Conservation (phyloP, 2,888 invertebrate species). For the Dynastes tityus region DNA sequence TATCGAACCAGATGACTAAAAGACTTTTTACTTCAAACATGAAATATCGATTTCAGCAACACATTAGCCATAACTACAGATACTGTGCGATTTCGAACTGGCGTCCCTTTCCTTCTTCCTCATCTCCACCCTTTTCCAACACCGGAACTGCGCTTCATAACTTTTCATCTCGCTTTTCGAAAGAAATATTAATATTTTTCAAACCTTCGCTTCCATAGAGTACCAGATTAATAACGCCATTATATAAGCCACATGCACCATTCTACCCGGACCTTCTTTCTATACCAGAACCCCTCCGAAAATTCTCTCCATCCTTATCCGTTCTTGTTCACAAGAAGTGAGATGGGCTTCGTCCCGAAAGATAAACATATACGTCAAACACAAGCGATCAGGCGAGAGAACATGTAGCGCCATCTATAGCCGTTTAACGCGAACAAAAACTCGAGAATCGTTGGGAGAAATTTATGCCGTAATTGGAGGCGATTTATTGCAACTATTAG, state of each 20-base stretch:
- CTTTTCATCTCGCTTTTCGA: constrained; percentile 5
- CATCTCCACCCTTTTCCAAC: no score
- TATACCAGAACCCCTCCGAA: not conserved
- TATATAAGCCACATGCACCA: not conserved
- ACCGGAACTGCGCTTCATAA: not conserved
- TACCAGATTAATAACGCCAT: constrained; percentile 26
- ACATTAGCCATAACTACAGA: no score
- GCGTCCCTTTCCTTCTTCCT: no score
- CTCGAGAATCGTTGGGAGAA: not conserved
- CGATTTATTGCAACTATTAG: constrained; percentile 37
- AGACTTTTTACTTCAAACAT: no score
- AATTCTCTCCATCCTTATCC: not conserved
- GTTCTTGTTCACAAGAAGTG: not conserved
- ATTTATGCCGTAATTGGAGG: constrained; percentile 36
- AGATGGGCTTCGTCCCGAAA: constrained; percentile 15
- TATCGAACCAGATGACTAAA: no score
- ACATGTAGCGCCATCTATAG: constrained; percentile 9
- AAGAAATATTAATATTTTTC: constrained; percentile 32
- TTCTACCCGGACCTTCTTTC: not conserved
- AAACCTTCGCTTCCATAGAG: constrained; percentile 1
- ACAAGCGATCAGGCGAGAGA: constrained; percentile 1
- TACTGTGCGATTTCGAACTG: no score
- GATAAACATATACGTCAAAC: constrained; percentile 40
- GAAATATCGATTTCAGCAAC: no score
- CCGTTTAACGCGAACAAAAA: constrained; percentile 22